Evolutionary conservation across 2,888 invertebrate genomes (phyloP), one percentile per base, ranked within the genome.

Genomic region (Spisula solida): DNA sequence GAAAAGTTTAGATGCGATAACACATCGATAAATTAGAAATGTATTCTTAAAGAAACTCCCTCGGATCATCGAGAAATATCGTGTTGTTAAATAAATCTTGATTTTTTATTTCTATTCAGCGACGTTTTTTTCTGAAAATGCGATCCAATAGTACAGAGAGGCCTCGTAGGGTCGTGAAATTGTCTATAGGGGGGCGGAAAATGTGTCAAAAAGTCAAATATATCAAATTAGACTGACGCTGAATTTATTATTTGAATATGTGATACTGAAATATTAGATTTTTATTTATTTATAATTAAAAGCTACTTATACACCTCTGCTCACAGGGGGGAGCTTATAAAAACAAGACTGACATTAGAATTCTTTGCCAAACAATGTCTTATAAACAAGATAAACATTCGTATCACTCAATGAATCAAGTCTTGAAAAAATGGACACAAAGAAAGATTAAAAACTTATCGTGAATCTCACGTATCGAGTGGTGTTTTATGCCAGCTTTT

Each of bases 231-330:
- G 75, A 16, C 25, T 25, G 75, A 75, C 75, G 34, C 18, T 16
- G 16, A 34, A 75, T 75, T 75, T 75, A 75, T 75, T 34, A 31
- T 34, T 18, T 1, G 5, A 34, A 75, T 31, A 75, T 75, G 18
- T 16, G 18, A 75, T 29, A 34, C 31, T 75, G 75, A 75, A 75
- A 75, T 31, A 34, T 75, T 25, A 75, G 14, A 75, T 75, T 75
- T 80, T 82, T 82, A 82, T 82, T 82, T 82, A 70, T 82, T 82
- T 82, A 82, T 47, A 51, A 82, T 82, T 66, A 82, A 82, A 79
- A 56, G 47, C 25, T 29, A 25, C 14, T 47, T 47, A 25, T 14
- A 82, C 47, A 82, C 16, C 47, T 66, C 31, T 34, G 12, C 34
- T 81, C 34, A 29, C 56, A 18, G 20, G 8, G 56, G 56, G 41